These are phyloP conservation scores for Caenorhabditis panamensis DNA, from an alignment of 2,888 invertebrate genomes.

Conservation along the genomic window DNA sequence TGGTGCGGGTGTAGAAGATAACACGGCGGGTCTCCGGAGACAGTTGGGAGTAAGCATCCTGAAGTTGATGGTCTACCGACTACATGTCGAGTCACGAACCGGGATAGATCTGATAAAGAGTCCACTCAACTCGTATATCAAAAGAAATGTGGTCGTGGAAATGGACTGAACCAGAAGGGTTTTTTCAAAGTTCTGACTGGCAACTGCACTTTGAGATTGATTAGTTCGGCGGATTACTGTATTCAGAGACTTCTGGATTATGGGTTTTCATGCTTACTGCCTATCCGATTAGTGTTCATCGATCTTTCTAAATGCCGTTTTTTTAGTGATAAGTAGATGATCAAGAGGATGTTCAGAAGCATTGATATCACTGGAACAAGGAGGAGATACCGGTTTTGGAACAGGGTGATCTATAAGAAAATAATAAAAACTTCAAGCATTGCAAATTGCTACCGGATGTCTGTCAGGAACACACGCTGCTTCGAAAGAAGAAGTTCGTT, in stretches of 20 bases:
- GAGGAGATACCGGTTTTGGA: slow-evolving; percentile 19
- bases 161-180: slow-evolving; percentile 17
- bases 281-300: neutral
- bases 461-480: slow-evolving; percentile 26
- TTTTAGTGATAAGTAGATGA: slow-evolving; percentile 20
- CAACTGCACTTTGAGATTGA: neutral
- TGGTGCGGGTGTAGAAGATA: slow-evolving; percentile 16
- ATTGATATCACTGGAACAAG: slow-evolving; percentile 15
- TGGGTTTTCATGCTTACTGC: neutral
- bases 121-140: slow-evolving; percentile 14
- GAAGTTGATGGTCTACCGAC: neutral
- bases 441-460: slow-evolving; percentile 14
- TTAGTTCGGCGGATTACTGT: neutral
- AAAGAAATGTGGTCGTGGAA: slow-evolving; percentile 17
- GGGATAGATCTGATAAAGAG: neutral
- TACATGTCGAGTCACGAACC: slow-evolving; percentile 2
- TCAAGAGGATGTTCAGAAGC: slow-evolving; percentile 25
- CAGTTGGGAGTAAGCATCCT: slow-evolving; percentile 10
- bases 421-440: neutral
- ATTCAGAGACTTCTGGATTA: too few species aligned
- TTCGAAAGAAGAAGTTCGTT: neutral
- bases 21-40: neutral
- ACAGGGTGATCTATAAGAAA: slow-evolving; percentile 21
- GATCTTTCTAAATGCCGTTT: neutral
- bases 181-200: slow-evolving; percentile 21